Base-by-base conservation (phyloP, 1,140 invertebrate species). In the Drosophila elegans region DNA sequence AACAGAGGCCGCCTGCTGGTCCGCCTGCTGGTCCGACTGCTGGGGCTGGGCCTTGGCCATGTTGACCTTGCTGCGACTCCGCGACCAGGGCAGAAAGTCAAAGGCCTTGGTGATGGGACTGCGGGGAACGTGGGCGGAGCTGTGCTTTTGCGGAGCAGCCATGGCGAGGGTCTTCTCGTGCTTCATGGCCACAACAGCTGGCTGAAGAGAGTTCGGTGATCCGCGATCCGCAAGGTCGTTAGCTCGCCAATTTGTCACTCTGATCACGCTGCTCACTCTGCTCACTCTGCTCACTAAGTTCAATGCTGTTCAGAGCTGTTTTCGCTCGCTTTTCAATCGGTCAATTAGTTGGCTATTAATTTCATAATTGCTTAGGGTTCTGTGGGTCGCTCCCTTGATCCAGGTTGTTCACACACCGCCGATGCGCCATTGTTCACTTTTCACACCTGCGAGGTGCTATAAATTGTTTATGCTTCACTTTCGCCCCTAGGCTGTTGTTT, bases 71-170 rank as follows among this genome's bases (percentile, higher is more conserved):
- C 57, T 90, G 61, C 78, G 78, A 62, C 78, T 89, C 36, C 78
- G 39, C 12, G 89, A 27, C 91, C 91, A 92, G 44, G 91, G 89
- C 13, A 92, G 66, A 9, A 92, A 92, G 53, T 92, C 91, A 54
- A 92, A 92, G 52, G 91, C 91, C 62, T 92, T 92, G 45, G 90
- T 92, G 7, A 92, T 92, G 72, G 91, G 90, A 64, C 91, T 92
- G 16, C 83, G 83, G 13, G 83, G 61, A 11, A 39, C 66, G 54
- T 49, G 25, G 34, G 69, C 21, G 41, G 59, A 48, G 7, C 34
- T 41, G 9, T 76, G 52, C 44, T 74, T 55, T 25, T 67, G 62
- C 51, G 79, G 62, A 34, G 62, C 59, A 34, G 80, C 66, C 83
- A 86, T 68, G 64, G 46, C 49, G 42, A 51, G 55, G 21, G 57